A percentile compares a stretch with the other conserved stretches of the same genome.
phyloP scores from a whole-genome alignment of 2,888 invertebrate species.

The Eupithecia tripunctaria region DNA sequence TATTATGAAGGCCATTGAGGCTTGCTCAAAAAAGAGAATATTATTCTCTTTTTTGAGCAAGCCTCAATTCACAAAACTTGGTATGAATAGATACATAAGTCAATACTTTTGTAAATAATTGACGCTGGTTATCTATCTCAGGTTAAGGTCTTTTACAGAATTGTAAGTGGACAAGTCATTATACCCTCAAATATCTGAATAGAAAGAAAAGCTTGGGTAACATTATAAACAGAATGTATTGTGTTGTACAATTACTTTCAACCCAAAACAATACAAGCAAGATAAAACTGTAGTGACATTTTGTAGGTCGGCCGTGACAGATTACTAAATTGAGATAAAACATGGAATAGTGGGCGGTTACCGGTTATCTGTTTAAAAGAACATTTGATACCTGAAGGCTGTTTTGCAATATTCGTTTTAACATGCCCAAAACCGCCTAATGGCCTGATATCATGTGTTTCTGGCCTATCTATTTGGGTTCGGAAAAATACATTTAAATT shows the following conservation, averaged over 20 bases:
- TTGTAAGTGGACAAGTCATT: background rate
- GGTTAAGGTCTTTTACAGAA: background rate
- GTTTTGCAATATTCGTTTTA: conserved; percentile 15
- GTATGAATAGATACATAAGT: too few species aligned
- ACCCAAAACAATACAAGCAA: conserved; percentile 12
- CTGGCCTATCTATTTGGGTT: too few species aligned
- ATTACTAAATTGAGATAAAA: conserved; percentile 28
- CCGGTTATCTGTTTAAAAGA: conserved; percentile 29
- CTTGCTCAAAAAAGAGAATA: too few species aligned
- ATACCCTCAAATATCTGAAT: background rate
- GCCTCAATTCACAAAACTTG: too few species aligned
- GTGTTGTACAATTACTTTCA: background rate
- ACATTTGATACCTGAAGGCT: conserved; percentile 27
- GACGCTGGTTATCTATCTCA: background rate
- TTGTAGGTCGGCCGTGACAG: conserved; percentile 31
- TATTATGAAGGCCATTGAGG: too few species aligned
- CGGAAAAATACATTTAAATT: too few species aligned
- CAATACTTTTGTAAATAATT: background rate
- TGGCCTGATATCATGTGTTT: background rate
- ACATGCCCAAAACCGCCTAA: background rate
- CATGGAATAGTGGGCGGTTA: conserved; percentile 37
- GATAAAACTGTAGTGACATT: conserved; percentile 22
- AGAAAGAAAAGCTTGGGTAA: background rate
- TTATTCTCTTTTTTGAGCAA: too few species aligned
- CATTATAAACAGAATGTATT: background rate